phyloP scores from a whole-genome alignment of 2,797 vertebrate genomes.

The Podarcis lilfordi region DNA sequence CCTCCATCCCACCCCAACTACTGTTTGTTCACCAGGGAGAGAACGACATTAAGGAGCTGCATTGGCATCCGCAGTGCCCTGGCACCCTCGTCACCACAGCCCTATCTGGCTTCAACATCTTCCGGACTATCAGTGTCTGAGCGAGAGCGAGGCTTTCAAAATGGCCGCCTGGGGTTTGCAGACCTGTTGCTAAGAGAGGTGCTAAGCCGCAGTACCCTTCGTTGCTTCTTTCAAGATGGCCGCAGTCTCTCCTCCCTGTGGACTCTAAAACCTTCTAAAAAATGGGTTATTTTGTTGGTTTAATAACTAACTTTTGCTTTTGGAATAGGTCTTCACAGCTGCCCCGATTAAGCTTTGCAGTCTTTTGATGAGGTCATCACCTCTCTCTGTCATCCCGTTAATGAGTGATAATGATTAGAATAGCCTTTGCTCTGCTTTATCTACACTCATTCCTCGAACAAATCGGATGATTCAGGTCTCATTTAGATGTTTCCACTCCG shows the following conservation, averaged over 20 bases:
- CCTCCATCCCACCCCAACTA: constrained; percentile 86
- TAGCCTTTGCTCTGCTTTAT: background rate
- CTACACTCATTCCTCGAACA: background rate
- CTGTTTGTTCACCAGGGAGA: constrained; percentile 94
- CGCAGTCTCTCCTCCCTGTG: background rate
- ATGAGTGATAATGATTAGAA: background rate
- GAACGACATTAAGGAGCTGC: constrained; percentile 91
- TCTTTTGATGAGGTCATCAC: background rate
- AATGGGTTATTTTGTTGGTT: background rate
- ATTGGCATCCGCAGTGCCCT: constrained; percentile 92
- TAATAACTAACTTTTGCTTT: background rate
- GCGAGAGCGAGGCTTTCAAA: background rate
- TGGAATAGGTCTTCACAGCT: background rate
- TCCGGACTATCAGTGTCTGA: constrained; percentile 91
- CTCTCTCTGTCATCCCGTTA: background rate
- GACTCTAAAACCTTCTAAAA: background rate
- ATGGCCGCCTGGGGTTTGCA: background rate
- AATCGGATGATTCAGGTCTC: background rate
- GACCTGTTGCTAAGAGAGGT: background rate
- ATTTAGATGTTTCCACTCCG: background rate
- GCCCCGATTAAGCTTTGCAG: background rate
- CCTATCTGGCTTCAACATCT: constrained; percentile 88
- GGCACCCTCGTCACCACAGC: constrained; percentile 89
- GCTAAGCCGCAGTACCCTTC: background rate
- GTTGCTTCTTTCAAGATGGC: background rate